Base-by-base conservation (phyloP, 2,797 vertebrate species). In the Epinephelus coioides region DNA sequence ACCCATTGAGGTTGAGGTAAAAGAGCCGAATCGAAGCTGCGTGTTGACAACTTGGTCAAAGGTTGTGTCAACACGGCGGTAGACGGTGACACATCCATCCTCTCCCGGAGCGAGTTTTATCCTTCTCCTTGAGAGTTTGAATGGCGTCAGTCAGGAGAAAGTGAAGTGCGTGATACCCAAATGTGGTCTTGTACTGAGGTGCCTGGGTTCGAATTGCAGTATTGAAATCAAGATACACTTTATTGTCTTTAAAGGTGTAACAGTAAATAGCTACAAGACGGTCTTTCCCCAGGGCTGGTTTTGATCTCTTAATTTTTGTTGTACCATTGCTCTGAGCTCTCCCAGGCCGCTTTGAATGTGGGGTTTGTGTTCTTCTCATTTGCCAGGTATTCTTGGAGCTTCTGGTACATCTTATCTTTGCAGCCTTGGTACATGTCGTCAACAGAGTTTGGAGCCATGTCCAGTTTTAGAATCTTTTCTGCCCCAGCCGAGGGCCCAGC, bases 351-450 rank as follows among this genome's bases (percentile, higher is more conserved):
- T 40, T 53, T 53, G n/a, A 67, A 54, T 1, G 0, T 1, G 4
- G 0, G 0, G 64, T 66, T 2, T 10, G 6, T 10, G 18, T 38
- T 66, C 30, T 3, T 53, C 49, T 66, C 64, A 0, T 66, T 17
- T n/a, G 18, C 0, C 64, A 66, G 64, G 30, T 40, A 23, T 0
- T 1, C 0, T 9, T 0, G 3, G 6, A 0, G 5, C 18, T 5
- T 8, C 49, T 23, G 5, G 0, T 2, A 5, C 64, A 67, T 67
- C 10, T 51, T 8, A 40, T 25, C 23, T 23, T 0, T 0, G 9
- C 65, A 67, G 21, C 14, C n/a, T 0, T 0, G 0, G 34, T 67
- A 67, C 34, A 12, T 54, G 50, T 67, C 65, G 6, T 67, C 50
- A 5, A 67, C 50, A 8, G 50, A 67, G 50, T 67, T 18, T 6